phyloP scores from a whole-genome alignment of 2,113 vertebrate genomes.

The Isurus oxyrinchus region DNA sequence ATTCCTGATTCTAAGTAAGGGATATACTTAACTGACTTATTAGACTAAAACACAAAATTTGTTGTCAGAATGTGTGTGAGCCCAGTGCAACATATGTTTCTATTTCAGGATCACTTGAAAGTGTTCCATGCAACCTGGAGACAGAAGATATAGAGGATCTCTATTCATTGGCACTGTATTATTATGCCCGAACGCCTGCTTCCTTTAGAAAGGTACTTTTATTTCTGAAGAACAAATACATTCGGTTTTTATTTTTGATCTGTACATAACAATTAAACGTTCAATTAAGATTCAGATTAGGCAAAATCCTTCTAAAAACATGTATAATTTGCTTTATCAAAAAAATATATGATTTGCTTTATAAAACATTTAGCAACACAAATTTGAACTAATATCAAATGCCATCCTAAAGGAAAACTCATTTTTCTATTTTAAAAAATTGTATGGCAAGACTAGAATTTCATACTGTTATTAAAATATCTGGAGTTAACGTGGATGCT shows the following conservation, averaged over 20 bases:
- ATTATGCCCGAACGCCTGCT: slow-evolving; percentile 90
- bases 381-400: not conserved
- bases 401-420: not conserved
- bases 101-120: slow-evolving; percentile 77
- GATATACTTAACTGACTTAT: not conserved
- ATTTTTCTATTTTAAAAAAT: not conserved
- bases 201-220: slow-evolving; percentile 86
- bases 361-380: not conserved
- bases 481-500: not conserved
- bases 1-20: not conserved
- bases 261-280: not conserved
- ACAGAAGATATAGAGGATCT: slow-evolving; percentile 87
- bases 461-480: not conserved
- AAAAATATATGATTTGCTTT: not conserved
- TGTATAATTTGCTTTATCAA: not conserved
- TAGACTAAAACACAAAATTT: not conserved
- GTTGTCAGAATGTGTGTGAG: not conserved
- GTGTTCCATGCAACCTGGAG: slow-evolving; percentile 76
- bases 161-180: slow-evolving; percentile 91
- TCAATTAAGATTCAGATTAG: not conserved
- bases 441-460: not conserved
- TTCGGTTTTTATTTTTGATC: not conserved
- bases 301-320: not conserved
- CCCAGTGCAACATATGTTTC: not conserved
- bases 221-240: not conserved